A percentile compares a stretch with the other conserved stretches of the same genome.
Evolutionary conservation across 2,113 vertebrate species (phyloP).

Genomic region (Anoplopoma fimbria): DNA sequence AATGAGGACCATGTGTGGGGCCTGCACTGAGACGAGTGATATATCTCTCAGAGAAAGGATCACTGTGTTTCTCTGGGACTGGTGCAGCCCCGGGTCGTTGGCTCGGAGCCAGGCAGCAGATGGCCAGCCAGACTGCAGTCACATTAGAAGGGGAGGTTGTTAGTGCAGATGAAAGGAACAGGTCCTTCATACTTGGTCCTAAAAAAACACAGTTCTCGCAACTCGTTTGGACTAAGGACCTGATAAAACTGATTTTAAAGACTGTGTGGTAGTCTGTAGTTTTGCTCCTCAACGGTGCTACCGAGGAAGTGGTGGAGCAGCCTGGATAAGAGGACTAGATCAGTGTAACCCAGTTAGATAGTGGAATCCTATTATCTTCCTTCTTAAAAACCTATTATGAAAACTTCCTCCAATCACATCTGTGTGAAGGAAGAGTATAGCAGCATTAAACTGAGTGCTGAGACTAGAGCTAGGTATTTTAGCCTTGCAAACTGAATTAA

Average conservation of each 20-base stretch:
- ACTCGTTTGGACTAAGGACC: conserved; percentile 11
- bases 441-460: conserved; percentile 46
- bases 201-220: conserved; percentile 50
- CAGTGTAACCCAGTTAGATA: conserved; percentile 19
- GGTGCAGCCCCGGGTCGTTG: conserved; percentile 67
- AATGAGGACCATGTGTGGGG: conserved; percentile 68
- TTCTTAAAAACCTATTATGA: conserved; percentile 15
- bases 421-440: conserved; percentile 24
- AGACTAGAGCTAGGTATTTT: conserved; percentile 58
- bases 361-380: conserved; percentile 30
- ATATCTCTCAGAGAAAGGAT: conserved; percentile 63
- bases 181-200: conserved; percentile 62
- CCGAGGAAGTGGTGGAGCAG: neutral
- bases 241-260: conserved; percentile 15
- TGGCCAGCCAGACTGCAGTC: conserved; percentile 82
- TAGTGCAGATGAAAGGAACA: conserved; percentile 78
- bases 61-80: conserved; percentile 62
- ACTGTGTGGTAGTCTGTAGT: neutral
- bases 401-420: conserved; percentile 37
- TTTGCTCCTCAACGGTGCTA: neutral
- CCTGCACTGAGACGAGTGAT: conserved; percentile 42
- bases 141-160: conserved; percentile 77
- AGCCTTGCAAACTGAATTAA: conserved; percentile 64
- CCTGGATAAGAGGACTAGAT: conserved; percentile 25
- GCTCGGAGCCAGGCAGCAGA: conserved; percentile 85